Evolutionary conservation across 2,797 vertebrate species (phyloP), one percentile per base, ranked within the genome.

Genomic region (Tokudaia muenninki): DNA sequence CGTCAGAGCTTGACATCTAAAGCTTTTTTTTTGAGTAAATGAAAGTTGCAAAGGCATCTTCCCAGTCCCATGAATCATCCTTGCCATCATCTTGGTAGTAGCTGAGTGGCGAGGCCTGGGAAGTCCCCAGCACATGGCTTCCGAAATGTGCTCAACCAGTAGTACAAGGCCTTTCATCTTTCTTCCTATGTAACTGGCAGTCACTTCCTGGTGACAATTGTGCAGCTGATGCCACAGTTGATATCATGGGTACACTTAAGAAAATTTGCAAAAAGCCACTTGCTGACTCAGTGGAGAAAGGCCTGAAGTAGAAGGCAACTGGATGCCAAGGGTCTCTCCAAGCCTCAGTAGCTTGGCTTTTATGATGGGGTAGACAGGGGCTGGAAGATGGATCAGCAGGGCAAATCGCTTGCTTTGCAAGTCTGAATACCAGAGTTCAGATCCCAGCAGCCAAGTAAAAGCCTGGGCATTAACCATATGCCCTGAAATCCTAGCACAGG

Each of bases 191-290:
- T 75, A 41, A 52, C 41, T 82, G 63, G 59, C 57, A 93, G 34
- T 83, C 77, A 34, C 70, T 83, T 82, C 22, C 41, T 87, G 59
- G 83, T 93, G 87, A 22, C 1, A 10, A 3, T 78, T 95, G 55
- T 92, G 78, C 78, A 67, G 65, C 92, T 65, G 50, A 50, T 44
- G 70, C 6, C 78, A 65, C 57, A 74, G 63, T 80, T 94, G 57
- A 91, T 90, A 44, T 83, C 81, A 9, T 77, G 93, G 88, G 72
- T 95, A 91, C 55, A 6, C 41, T 95, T 44, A 84, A 89, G 89
- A 95, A 88, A 61, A 79, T 29, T 79, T 88, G 8, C n/a, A 63
- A 87, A 87, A 81, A 59, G 88, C 21, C 37, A 5, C 52, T 61
- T 70, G 47, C 77, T 84, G 80, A 87, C 41, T 94, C 29, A 26